Evolutionary conservation across 1,140 invertebrate species (phyloP).

Genomic region (Hypothenemus hampei): DNA sequence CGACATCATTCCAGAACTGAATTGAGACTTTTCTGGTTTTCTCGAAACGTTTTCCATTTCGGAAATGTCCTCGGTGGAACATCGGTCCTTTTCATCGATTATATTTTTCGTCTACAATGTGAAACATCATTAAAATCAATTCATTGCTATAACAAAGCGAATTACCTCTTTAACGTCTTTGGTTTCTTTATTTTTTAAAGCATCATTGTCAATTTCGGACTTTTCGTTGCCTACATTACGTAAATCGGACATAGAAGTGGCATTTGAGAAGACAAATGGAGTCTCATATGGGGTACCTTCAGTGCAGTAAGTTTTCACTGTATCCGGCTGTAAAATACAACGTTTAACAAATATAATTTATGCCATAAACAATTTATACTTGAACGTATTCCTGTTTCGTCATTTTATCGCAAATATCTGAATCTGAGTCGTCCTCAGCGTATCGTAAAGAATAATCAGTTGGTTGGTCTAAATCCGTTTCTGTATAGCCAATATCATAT

Average conservation of each 20-base stretch:
- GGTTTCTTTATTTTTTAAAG: conserved; percentile 15
- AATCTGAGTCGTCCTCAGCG: conserved; percentile 67
- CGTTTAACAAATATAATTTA: too few relatives aligned
- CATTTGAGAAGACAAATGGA: conserved; percentile 79
- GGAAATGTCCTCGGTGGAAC: conserved; percentile 52
- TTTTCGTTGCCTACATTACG: conserved; percentile 45
- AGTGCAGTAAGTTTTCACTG: conserved; percentile 87
- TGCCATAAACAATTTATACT: too few relatives aligned
- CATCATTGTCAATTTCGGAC: conserved; percentile 29
- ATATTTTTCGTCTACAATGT: conserved; percentile 23
- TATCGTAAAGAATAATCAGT: conserved; percentile 85
- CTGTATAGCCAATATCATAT: conserved; percentile 54
- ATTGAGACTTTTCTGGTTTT: conserved; percentile 49
- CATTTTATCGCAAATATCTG: conserved; percentile 49
- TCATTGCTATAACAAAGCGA: background rate
- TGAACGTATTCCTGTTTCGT: conserved; percentile 46
- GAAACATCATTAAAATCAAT: background rate
- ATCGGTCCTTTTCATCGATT: conserved; percentile 54
- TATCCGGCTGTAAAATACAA: too few relatives aligned
- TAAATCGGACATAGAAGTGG: conserved; percentile 84
- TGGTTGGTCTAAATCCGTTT: conserved; percentile 83
- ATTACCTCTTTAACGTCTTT: conserved; percentile 27
- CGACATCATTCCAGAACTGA: conserved; percentile 61
- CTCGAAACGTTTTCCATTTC: conserved; percentile 46
- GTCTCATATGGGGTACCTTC: conserved; percentile 88